These are phyloP conservation scores for Glareola pratincola DNA, from an alignment of 2,113 vertebrate genomes.

Conservation along the genomic window DNA sequence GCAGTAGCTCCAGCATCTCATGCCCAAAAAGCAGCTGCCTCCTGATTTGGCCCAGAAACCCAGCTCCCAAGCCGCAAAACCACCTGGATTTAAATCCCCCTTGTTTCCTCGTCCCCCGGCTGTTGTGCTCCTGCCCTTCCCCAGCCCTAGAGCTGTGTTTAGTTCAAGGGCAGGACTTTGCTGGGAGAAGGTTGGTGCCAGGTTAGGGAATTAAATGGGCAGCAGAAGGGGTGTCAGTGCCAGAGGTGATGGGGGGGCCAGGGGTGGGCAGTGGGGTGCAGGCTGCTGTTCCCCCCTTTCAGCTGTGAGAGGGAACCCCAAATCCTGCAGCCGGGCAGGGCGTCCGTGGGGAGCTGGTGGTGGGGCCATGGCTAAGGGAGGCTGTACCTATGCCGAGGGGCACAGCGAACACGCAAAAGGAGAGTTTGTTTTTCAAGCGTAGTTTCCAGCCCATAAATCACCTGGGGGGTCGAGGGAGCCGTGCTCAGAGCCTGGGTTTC, in stretches of 20 bases:
- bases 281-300: not conserved
- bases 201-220: not conserved
- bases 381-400: not conserved
- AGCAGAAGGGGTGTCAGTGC: not conserved
- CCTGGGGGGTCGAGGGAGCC: not conserved
- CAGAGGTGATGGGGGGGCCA: not conserved
- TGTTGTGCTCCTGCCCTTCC: not conserved
- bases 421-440: constrained; percentile 40
- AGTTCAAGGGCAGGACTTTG: not conserved
- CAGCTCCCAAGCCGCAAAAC: not conserved
- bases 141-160: not conserved
- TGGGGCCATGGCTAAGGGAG: not conserved
- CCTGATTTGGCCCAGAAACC: not conserved
- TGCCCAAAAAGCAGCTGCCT: not conserved
- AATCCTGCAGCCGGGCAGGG: rapidly evolving
- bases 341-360: not conserved
- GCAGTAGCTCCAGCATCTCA: not conserved
- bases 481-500: constrained; percentile 30
- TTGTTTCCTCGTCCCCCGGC: not conserved
- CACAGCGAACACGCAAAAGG: not conserved
- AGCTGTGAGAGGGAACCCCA: not conserved
- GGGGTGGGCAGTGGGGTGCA: not conserved
- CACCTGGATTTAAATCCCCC: not conserved
- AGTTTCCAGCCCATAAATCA: constrained; percentile 53
- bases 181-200: not conserved